Conservation (phyloP, 2,888 invertebrate species). For the Epirrita christyi region DNA sequence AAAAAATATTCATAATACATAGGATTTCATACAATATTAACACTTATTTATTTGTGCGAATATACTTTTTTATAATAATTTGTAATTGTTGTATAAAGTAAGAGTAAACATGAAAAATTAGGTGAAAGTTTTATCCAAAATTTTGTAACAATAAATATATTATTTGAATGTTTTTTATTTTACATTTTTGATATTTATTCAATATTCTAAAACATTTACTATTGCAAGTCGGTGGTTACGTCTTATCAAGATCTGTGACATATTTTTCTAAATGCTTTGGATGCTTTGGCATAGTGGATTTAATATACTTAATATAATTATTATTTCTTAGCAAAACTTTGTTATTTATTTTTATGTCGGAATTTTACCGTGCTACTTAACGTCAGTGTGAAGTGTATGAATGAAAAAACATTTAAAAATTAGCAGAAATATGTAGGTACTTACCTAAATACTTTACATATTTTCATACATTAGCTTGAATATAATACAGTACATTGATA, state of each 20-base stretch:
- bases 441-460: slow-evolving; percentile 11
- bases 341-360: neutral
- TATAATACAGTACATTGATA: slow-evolving; percentile 45
- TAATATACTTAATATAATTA: slow-evolving; percentile 14
- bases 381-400: neutral
- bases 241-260: slow-evolving; percentile 3
- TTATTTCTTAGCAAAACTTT: neutral
- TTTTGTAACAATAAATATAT: neutral
- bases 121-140: neutral
- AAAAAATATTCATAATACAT: too few species aligned
- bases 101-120: neutral
- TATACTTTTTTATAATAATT: neutral
- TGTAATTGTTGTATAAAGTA: neutral
- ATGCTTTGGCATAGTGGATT: slow-evolving; percentile 58
- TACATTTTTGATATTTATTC: neutral
- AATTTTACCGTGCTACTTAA: too few species aligned
- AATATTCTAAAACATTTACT: slow-evolving; percentile 4
- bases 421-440: slow-evolving; percentile 1
- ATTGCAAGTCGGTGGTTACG: slow-evolving; percentile 12
- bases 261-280: slow-evolving; percentile 3
- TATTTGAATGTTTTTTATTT: neutral
- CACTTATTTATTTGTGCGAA: too few species aligned
- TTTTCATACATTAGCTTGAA: slow-evolving; percentile 12
- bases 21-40: too few species aligned
- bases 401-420: slow-evolving; percentile 11